Evolutionary conservation across 2,113 vertebrate species (phyloP).

Genomic region (Macaca nemestrina): DNA sequence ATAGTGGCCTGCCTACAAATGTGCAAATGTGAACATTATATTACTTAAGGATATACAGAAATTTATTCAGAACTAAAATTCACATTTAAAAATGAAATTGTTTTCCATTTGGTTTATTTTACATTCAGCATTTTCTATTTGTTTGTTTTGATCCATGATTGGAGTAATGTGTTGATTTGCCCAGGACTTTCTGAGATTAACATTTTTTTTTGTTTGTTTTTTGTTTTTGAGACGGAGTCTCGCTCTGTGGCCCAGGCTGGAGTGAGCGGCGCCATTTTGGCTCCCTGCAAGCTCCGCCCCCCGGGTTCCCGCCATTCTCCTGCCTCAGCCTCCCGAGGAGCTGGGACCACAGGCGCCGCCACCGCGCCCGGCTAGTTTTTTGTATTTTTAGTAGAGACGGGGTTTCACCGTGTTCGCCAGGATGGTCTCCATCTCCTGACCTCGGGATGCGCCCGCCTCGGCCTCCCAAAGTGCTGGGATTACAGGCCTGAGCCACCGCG

Average conservation of each 20-base stretch:
- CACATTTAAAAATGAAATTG: not conserved
- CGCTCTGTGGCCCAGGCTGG: no score
- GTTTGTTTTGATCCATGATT: not conserved
- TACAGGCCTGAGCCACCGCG: no score
- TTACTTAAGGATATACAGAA: not conserved
- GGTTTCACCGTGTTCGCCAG: no score
- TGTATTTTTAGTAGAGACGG: no score
- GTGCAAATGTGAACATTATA: not conserved
- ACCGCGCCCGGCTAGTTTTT: rapidly evolving
- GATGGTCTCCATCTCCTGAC: no score
- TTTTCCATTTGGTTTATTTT: not conserved
- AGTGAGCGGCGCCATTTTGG: no score
- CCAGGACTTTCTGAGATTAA: not conserved
- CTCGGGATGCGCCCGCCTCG: rapidly evolving
- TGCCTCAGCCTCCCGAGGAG: no score
- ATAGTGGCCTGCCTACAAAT: not conserved
- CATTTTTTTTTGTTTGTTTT: not conserved
- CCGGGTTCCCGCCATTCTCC: no score
- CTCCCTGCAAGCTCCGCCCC: no score
- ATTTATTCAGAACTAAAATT: not conserved
- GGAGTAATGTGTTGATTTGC: slow-evolving; percentile 11
- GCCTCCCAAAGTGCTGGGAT: no score
- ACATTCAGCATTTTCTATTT: not conserved
- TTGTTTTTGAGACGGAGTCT: no score
- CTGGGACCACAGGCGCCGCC: no score